Base-by-base conservation (phyloP, 2,888 invertebrate species). In the Oxyscelio sp. region DNA sequence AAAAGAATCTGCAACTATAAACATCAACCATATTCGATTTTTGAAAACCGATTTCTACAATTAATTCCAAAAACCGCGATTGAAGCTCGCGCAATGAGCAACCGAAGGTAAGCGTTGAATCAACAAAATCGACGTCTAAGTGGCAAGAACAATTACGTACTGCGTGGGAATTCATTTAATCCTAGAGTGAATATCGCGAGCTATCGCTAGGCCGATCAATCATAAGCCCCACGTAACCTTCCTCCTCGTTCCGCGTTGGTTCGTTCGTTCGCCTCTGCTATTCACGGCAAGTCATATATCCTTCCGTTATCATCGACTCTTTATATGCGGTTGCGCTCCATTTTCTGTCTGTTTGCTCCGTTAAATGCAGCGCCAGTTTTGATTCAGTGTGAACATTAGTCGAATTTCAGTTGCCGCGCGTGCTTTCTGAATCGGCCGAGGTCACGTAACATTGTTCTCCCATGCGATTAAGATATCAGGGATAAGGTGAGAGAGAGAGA, bases 271-370 rank as follows among this genome's bases (percentile, higher is more conserved):
- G 87, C 88, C 89, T 83, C 87, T 88, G 90, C 91, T 92, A 92
- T 93, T 93, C 93, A 91, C 93, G 89, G 91, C 91, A 89, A 92
- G 93, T 92, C 94, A 93, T 94, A 94, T 94, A 94, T 94, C 94
- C 94, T 93, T 92, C 92, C 93, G 94, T 94, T 94, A 94, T 94
- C 94, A 94, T 94, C 94, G 94, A 93, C 94, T 94, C 94, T 94
- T 94, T 94, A 94, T 94, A 93, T 92, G 94, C 93, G 94, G 93
- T 92, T 91, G 94, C 92, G 93, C 93, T 93, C 93, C 93, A 94
- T 94, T 94, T 94, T 94, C 94, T 93, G 92, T 94, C 93, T 93
- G 94, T 94, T 94, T 94, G 92, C 92, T 93, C 92, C 82, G 83
- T 85, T 86, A 86, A 85, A 86, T 79, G 78, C 83, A 75, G 78